phyloP scores from a whole-genome alignment of 2,797 vertebrate genomes.

The Typhlichthys eigenmanni region DNA sequence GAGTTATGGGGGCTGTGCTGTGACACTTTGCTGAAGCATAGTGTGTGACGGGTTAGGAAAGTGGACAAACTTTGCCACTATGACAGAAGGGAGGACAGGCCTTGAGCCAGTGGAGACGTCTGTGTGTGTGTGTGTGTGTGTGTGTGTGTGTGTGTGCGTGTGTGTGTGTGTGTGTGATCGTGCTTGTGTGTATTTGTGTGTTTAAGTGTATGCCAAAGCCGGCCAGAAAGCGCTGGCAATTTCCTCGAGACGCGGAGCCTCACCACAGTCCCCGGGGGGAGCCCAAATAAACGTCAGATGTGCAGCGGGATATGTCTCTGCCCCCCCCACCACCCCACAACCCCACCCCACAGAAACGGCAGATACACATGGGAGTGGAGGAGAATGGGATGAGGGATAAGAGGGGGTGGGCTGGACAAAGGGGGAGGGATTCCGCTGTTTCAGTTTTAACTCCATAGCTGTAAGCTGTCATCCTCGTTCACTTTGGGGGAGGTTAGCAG shows the following conservation, averaged over 20 bases:
- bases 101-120: conserved; percentile 28
- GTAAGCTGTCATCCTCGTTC: conserved; percentile 59
- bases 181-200: conserved; percentile 36
- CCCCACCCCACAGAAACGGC: conserved; percentile 41
- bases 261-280: conserved; percentile 57
- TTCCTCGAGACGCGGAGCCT: conserved; percentile 69
- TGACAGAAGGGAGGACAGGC: conserved; percentile 34
- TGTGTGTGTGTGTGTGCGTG: too few species aligned
- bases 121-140: conserved; percentile 14
- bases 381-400: conserved; percentile 9
- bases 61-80: conserved; percentile 55
- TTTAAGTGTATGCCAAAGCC: conserved; percentile 65
- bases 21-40: background rate
- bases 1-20: background rate
- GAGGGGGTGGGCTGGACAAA: conserved; percentile 36
- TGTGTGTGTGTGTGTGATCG: background rate
- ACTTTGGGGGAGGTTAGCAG: conserved; percentile 56
- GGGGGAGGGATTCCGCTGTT: conserved; percentile 42
- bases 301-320: conserved; percentile 47
- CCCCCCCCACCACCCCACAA: conserved; percentile 30
- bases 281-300: conserved; percentile 78
- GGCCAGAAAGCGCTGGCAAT: conserved; percentile 69
- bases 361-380: conserved; percentile 43
- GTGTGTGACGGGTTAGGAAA: conserved; percentile 23
- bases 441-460: conserved; percentile 39